Conservation (phyloP, 2,888 invertebrate species). For the Lasioglossum lativentre region DNA sequence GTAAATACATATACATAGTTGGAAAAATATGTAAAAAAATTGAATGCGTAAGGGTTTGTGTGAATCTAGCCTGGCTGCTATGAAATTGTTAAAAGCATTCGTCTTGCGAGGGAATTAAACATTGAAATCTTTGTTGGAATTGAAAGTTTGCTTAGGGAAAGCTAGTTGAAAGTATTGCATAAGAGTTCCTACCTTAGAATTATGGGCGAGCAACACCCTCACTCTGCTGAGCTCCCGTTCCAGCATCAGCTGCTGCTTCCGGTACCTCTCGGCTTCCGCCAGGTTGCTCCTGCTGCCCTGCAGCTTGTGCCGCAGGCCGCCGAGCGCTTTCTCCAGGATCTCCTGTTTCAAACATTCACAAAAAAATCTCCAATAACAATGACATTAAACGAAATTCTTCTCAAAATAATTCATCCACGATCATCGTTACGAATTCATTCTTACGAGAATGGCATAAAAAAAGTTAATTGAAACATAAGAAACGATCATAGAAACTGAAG, state of each 20-base stretch:
- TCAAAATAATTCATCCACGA: not conserved
- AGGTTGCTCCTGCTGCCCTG: conserved; percentile 88
- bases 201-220: conserved; percentile 94
- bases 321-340: conserved; percentile 89
- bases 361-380: not conserved
- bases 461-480: too few species aligned
- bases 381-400: not conserved
- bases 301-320: conserved; percentile 88
- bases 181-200: conserved; percentile 90
- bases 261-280: conserved; percentile 88
- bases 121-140: too few species aligned
- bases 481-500: too few species aligned
- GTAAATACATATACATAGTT: too few species aligned
- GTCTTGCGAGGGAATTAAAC: too few species aligned
- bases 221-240: conserved; percentile 94
- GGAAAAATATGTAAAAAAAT: too few species aligned
- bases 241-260: conserved; percentile 89
- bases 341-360: conserved; percentile 83
- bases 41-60: too few species aligned
- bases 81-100: too few species aligned
- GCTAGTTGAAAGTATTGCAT: not conserved
- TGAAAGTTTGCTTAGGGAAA: not conserved
- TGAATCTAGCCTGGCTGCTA: too few species aligned
- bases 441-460: too few species aligned
- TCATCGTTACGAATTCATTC: too few species aligned